A percentile compares a stretch with the other conserved stretches of the same genome.
These are phyloP conservation scores for Lipophrys pholis DNA, from an alignment of 2,113 vertebrate genomes.

Conservation along the genomic window DNA sequence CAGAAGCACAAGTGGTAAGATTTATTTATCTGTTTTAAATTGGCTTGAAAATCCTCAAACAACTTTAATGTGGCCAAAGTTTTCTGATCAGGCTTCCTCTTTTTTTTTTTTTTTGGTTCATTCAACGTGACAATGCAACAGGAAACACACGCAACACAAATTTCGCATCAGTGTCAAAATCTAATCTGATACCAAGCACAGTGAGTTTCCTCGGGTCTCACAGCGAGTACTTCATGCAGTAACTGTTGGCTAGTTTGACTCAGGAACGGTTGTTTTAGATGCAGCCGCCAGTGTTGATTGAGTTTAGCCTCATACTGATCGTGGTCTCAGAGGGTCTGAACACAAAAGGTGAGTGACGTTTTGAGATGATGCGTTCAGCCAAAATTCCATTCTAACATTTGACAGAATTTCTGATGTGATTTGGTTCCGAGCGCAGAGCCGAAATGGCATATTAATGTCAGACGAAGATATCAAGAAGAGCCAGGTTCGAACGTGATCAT, in stretches of 20 bases:
- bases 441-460: neutral
- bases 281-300: slow-evolving; percentile 31
- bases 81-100: slow-evolving; percentile 51
- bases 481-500: slow-evolving; percentile 16
- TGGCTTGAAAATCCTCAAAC: neutral
- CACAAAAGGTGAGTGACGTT: slow-evolving; percentile 48
- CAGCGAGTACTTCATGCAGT: slow-evolving; percentile 38
- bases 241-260: neutral
- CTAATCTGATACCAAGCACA: neutral
- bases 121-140: slow-evolving; percentile 45
- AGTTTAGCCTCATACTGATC: slow-evolving; percentile 40
- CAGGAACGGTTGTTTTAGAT: slow-evolving; percentile 29
- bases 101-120: slow-evolving; percentile 14
- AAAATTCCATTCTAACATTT: neutral
- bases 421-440: slow-evolving; percentile 26
- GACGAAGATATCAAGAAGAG: accelerated
- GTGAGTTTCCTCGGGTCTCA: neutral
- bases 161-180: slow-evolving; percentile 16
- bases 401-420: neutral
- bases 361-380: neutral
- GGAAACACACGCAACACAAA: slow-evolving; percentile 62
- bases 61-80: neutral
- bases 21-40: neutral
- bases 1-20: too few relatives aligned
- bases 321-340: neutral